Base-by-base conservation (phyloP, 2,113 vertebrate species). In the Nesospiza acunhae region DNA sequence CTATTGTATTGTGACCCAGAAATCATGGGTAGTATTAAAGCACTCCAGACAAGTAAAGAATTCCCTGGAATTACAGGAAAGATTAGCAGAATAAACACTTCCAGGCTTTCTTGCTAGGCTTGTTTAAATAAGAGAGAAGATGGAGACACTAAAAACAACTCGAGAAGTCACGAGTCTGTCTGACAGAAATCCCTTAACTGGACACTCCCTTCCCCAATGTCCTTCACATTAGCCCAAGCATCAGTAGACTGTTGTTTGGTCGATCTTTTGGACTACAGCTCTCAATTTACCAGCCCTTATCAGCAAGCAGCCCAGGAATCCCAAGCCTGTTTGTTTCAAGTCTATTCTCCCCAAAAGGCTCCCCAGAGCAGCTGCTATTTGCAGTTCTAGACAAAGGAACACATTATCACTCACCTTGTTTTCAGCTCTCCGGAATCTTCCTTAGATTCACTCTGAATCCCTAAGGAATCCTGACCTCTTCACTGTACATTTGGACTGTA, bases 71-170 rank as follows among this genome's bases (percentile, higher is more conserved):
- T 64, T 77, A 67, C 41, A 68, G 73, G 60, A 47, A 75, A 89
- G 73, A 89, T 95, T 39, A 78, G 41, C 77, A 89, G 73, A 88
- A 92, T 84, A 92, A 95, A 93, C 86, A 84, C 20, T 89, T 92
- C 41, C 60, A 75, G 60, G 22, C 56, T 87, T 22, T 90, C 69
- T 77, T 70, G 50, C 22, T 84, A 63, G 35, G 5, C 89, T 75
- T 93, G 80, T 89, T 95, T 94, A 92, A 96, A 62, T 37, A 72
- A 84, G 44, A 74, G 33, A 75, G 76, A 75, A 90, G 80, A 81
- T 3, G 53, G 52, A 90, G 85, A 73, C 42, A 52, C 67, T 84
- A 24, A 90, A 90, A 90, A 59, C 52, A 92, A 87, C 68, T 14
- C 46, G 28, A 79, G 62, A 87, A 94, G 67, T 82, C 93, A 72